A percentile compares a stretch with the other conserved stretches of the same genome.
Evolutionary conservation across 2,113 vertebrate genomes (phyloP).

Genomic region (Plestiodon gilberti): DNA sequence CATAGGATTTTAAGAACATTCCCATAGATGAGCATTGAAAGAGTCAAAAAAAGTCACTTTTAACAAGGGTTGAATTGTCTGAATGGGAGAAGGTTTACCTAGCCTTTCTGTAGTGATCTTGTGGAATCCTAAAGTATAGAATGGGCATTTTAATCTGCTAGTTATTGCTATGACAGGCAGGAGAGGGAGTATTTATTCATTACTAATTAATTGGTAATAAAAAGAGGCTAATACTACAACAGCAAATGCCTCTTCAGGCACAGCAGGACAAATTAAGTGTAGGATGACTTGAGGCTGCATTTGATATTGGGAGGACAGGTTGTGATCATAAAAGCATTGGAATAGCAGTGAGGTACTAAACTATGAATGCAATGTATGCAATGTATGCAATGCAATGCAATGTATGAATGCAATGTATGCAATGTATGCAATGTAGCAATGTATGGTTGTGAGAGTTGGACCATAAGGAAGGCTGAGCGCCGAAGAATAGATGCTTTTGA

Average conservation of each 20-base stretch:
- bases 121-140: background rate
- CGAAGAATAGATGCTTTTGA: too few relatives aligned
- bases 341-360: background rate
- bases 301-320: background rate
- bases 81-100: background rate
- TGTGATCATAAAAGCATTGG: background rate
- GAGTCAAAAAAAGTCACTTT: background rate
- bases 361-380: too few relatives aligned
- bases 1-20: background rate
- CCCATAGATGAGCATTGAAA: background rate
- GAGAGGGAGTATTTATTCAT: background rate
- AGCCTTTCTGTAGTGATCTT: background rate
- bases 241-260: background rate
- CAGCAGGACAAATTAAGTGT: background rate
- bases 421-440: too few relatives aligned
- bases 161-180: background rate
- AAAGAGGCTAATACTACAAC: background rate
- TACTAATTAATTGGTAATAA: background rate
- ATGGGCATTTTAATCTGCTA: background rate
- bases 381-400: too few relatives aligned
- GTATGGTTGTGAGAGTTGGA: too few relatives aligned
- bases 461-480: too few relatives aligned
- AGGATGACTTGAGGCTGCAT: background rate
- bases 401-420: too few relatives aligned
- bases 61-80: background rate